Evolutionary conservation across 2,888 invertebrate species (phyloP).

Genomic region (Allolobophora icterica): DNA sequence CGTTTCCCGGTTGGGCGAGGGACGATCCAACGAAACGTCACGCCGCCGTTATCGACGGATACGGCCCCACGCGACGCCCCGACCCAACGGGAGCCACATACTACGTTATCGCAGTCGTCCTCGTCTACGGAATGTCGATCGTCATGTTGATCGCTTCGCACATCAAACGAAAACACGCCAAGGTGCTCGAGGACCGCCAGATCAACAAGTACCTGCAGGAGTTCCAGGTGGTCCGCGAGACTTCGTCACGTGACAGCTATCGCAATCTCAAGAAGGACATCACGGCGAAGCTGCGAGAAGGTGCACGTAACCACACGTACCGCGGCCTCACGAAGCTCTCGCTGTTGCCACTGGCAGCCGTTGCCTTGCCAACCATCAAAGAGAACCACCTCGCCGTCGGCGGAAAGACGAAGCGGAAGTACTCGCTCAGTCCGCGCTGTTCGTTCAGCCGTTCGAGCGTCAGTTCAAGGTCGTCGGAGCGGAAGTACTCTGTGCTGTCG

Average conservation of each 20-base stretch:
- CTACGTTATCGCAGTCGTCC: constrained; percentile 63
- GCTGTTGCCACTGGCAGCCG: constrained; percentile 25
- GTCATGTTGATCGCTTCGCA: constrained; percentile 65
- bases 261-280: constrained; percentile 47
- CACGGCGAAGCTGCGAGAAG: constrained; percentile 44
- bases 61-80: constrained; percentile 13
- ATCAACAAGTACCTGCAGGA: constrained; percentile 51
- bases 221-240: constrained; percentile 49
- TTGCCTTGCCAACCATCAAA: constrained; percentile 37
- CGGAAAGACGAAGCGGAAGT: neutral
- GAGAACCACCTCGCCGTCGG: constrained; percentile 12
- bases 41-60: constrained; percentile 14
- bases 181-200: constrained; percentile 49
- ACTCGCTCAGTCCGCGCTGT: constrained; percentile 22
- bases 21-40: constrained; percentile 21
- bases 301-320: neutral
- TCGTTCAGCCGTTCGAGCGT: constrained; percentile 20
- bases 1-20: constrained; percentile 3
- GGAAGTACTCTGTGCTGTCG: constrained; percentile 21
- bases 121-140: constrained; percentile 63
- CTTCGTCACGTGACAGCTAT: constrained; percentile 46
- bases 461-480: neutral
- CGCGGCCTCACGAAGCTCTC: constrained; percentile 28
- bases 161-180: constrained; percentile 54
- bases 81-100: constrained; percentile 57